phyloP scores from a whole-genome alignment of 2,113 vertebrate genomes.

The Hippocampus barbouri region DNA sequence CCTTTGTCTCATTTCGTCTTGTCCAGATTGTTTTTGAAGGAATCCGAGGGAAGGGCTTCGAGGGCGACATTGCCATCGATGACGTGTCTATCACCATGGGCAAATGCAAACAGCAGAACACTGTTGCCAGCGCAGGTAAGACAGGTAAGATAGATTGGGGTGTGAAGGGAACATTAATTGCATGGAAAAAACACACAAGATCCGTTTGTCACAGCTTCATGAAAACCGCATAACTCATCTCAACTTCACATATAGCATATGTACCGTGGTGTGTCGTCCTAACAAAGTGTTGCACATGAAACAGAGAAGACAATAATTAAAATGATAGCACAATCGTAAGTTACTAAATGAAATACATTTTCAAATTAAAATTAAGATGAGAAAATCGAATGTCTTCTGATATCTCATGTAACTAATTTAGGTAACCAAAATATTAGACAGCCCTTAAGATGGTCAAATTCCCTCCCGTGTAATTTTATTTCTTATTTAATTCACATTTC shows the following conservation, averaged over 20 bases:
- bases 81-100: slow-evolving; percentile 91
- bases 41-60: slow-evolving; percentile 82
- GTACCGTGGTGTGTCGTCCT: too few species aligned
- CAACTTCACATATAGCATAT: too few species aligned
- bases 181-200: not conserved
- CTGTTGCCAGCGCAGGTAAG: slow-evolving; percentile 74
- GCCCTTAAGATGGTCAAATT: not conserved
- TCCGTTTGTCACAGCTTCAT: not conserved
- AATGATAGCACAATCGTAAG: not conserved
- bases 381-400: too few species aligned
- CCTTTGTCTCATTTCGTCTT: slow-evolving; percentile 18
- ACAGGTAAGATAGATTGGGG: slow-evolving; percentile 54
- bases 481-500: not conserved
- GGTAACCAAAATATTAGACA: not conserved
- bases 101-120: slow-evolving; percentile 79
- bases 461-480: not conserved
- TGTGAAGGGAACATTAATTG: not conserved
- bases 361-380: too few species aligned
- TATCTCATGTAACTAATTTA: not conserved
- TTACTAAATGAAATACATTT: too few species aligned
- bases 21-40: slow-evolving; percentile 93
- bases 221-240: not conserved
- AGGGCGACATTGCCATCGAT: slow-evolving; percentile 95
- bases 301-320: not conserved
- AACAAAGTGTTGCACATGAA: too few species aligned